Conservation (phyloP, 2,888 invertebrate genomes). For the Syrista parreyssii region DNA sequence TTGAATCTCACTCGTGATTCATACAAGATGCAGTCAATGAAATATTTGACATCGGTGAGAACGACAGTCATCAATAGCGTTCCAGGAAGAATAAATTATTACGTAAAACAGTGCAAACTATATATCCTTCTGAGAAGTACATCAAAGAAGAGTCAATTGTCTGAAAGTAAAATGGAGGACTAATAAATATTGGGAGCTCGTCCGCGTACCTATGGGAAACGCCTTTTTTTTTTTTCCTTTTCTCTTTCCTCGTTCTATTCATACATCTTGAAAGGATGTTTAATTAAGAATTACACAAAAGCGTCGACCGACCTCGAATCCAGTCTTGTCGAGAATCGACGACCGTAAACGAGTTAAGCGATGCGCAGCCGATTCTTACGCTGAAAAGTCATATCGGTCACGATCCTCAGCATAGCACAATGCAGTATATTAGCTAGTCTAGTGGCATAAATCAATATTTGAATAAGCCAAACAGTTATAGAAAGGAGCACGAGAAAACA, state of each 20-base stretch:
- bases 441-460: constrained; percentile 22
- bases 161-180: not conserved
- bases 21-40: too few species aligned
- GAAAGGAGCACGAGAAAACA: constrained; percentile 12
- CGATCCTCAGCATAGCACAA: constrained; percentile 12
- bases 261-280: not conserved
- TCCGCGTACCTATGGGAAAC: not conserved
- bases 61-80: too few species aligned
- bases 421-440: constrained; percentile 9
- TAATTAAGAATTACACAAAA: not conserved
- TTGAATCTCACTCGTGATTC: too few species aligned
- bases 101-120: not conserved
- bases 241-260: not conserved
- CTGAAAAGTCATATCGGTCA: constrained; percentile 23
- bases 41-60: too few species aligned
- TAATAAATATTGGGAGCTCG: not conserved
- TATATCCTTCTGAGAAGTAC: not conserved
- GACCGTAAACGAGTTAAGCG: not conserved
- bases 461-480: constrained; percentile 18
- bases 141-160: not conserved
- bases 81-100: too few species aligned
- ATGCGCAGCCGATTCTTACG: constrained; percentile 25
- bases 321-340: not conserved
- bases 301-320: not conserved
- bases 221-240: not conserved